Evolutionary conservation across 2,113 vertebrate genomes (phyloP).

Genomic region (Podarcis muralis): DNA sequence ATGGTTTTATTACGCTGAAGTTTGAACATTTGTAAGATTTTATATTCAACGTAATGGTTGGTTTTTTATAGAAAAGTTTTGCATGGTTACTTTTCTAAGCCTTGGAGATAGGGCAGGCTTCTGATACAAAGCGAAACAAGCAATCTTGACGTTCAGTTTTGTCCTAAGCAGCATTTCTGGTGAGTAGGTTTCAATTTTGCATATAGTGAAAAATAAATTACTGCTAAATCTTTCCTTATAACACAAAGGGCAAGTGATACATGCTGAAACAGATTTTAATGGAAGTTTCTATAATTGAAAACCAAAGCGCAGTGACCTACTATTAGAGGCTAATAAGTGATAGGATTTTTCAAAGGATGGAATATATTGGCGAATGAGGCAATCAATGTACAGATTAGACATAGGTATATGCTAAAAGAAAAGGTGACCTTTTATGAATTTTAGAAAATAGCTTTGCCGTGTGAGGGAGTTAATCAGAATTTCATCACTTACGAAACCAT

Average conservation of each 20-base stretch:
- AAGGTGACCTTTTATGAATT: constrained; percentile 62
- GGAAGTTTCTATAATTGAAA: constrained; percentile 60
- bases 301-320: constrained; percentile 53
- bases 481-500: constrained; percentile 37
- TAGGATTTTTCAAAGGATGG: constrained; percentile 47
- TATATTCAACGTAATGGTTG: not conserved
- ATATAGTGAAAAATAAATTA: constrained; percentile 58
- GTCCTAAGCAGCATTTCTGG: constrained; percentile 40
- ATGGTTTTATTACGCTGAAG: not conserved
- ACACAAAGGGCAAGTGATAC: constrained; percentile 58
- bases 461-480: constrained; percentile 61
- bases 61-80: not conserved
- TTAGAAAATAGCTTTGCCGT: constrained; percentile 43
- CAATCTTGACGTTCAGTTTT: constrained; percentile 23
- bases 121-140: not conserved
- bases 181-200: constrained; percentile 59
- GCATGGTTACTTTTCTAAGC: not conserved
- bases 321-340: constrained; percentile 58
- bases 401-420: constrained; percentile 39
- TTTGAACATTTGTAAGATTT: not conserved
- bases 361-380: constrained; percentile 57
- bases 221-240: constrained; percentile 64
- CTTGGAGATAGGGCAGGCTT: not conserved
- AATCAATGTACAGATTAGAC: constrained; percentile 57
- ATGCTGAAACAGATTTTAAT: constrained; percentile 54